Percentiles rank a stretch among this genome's conserved stretches.
Evolutionary conservation across 2,797 vertebrate species (phyloP).

Genomic region (Psittacula echo): DNA sequence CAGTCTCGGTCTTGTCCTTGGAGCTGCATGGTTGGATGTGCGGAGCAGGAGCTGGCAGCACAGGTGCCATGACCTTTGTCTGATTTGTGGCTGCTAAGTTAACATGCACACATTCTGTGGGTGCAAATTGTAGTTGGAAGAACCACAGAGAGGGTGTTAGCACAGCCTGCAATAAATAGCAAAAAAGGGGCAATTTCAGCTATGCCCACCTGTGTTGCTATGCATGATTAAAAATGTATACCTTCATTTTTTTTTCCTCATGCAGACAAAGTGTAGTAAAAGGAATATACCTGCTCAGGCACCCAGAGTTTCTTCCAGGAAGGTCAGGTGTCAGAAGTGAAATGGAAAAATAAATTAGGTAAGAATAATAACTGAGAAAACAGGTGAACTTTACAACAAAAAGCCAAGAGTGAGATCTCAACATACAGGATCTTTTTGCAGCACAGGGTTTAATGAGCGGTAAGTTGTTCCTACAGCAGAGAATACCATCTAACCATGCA

Average conservation of each 20-base stretch:
- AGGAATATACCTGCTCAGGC: background rate
- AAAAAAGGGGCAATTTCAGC: background rate
- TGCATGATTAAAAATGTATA: conserved; percentile 38
- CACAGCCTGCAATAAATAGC: background rate
- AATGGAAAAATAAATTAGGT: conserved; percentile 34
- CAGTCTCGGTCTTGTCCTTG: background rate
- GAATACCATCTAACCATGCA: conserved; percentile 32
- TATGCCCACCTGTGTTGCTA: background rate
- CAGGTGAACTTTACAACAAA: conserved; percentile 61
- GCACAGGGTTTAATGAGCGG: conserved; percentile 27
- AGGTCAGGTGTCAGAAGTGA: conserved; percentile 56
- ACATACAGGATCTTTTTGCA: conserved; percentile 1
- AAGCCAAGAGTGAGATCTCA: conserved; percentile 43
- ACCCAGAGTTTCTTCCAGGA: background rate
- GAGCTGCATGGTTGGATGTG: background rate
- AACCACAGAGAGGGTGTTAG: background rate
- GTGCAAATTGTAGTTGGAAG: background rate
- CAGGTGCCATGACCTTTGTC: background rate
- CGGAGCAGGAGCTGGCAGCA: background rate
- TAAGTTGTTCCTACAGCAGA: conserved; percentile 51
- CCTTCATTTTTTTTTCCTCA: conserved; percentile 32
- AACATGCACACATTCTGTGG: background rate
- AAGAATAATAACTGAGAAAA: conserved; percentile 51
- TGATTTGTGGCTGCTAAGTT: background rate
- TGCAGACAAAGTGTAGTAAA: background rate